phyloP scores from a whole-genome alignment of 2,113 vertebrate species.

The Cyprinodon variegatus region DNA sequence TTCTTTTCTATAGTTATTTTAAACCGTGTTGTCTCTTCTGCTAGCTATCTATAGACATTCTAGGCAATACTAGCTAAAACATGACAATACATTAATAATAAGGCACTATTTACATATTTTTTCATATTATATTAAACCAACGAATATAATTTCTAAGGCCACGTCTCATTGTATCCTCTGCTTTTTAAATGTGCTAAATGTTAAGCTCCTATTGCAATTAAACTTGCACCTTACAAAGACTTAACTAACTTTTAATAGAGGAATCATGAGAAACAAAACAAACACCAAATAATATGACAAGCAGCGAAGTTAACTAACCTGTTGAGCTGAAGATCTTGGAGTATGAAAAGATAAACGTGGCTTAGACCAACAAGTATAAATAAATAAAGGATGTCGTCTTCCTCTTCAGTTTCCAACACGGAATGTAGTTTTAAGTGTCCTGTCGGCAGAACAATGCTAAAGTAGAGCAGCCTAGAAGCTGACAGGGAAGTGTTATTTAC shows the following conservation, averaged over 20 bases:
- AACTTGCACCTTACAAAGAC: background rate
- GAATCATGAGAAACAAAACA: background rate
- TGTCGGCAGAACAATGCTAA: constrained; percentile 40
- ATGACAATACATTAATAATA: no score
- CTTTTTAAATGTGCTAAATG: background rate
- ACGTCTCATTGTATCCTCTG: background rate
- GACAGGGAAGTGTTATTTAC: constrained; percentile 55
- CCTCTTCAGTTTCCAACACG: constrained; percentile 25
- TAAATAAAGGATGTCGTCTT: constrained; percentile 29
- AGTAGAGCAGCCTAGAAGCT: constrained; percentile 26
- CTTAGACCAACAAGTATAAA: background rate
- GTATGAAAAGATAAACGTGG: background rate
- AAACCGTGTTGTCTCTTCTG: background rate
- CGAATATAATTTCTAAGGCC: no score
- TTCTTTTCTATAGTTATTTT: background rate
- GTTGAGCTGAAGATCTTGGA: constrained; percentile 31
- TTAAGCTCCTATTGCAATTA: background rate
- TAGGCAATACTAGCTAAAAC: no score
- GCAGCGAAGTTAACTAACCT: constrained; percentile 53
- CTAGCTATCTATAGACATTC: background rate
- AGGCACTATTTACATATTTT: no score
- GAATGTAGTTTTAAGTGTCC: constrained; percentile 25
- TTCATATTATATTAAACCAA: no score
- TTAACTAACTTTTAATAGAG: no score
- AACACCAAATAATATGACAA: background rate